A percentile compares a stretch with the other conserved stretches of the same genome.
Evolutionary conservation across 2,888 invertebrate genomes (phyloP).

Genomic region (Thecocarcelia acutangulata): DNA sequence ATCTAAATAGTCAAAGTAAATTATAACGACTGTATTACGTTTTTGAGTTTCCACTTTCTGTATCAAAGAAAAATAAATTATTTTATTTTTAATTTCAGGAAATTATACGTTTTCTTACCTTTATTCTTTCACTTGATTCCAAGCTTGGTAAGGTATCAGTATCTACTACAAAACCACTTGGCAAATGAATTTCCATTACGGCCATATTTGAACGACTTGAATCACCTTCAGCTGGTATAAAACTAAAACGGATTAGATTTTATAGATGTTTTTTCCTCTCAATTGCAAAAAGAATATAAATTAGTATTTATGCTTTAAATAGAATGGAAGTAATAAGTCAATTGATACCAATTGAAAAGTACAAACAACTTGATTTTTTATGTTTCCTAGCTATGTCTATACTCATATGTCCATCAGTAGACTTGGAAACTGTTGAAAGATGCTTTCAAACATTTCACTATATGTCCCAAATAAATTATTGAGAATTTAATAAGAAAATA

Average conservation of each 20-base stretch:
- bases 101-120: conserved; percentile 68
- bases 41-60: conserved; percentile 86
- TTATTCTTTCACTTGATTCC: conserved; percentile 82
- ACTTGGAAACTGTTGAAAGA: too few relatives aligned
- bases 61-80: background rate
- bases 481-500: too few relatives aligned
- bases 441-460: too few relatives aligned
- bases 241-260: conserved; percentile 71
- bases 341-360: too few relatives aligned
- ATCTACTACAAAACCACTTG: conserved; percentile 95
- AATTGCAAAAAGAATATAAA: too few relatives aligned
- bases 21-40: conserved; percentile 85
- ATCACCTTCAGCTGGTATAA: conserved; percentile 77
- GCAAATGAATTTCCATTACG: conserved; percentile 93
- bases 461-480: too few relatives aligned
- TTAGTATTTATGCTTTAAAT: too few relatives aligned
- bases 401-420: too few relatives aligned
- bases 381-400: too few relatives aligned
- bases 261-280: too few relatives aligned
- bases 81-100: background rate
- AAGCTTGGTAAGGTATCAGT: conserved; percentile 88
- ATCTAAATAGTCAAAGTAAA: conserved; percentile 89
- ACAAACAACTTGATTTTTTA: too few relatives aligned
- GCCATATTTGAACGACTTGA: conserved; percentile 88
- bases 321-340: too few relatives aligned